Evolutionary conservation across 2,888 invertebrate species (phyloP).

Genomic region (Melanotus villosus): DNA sequence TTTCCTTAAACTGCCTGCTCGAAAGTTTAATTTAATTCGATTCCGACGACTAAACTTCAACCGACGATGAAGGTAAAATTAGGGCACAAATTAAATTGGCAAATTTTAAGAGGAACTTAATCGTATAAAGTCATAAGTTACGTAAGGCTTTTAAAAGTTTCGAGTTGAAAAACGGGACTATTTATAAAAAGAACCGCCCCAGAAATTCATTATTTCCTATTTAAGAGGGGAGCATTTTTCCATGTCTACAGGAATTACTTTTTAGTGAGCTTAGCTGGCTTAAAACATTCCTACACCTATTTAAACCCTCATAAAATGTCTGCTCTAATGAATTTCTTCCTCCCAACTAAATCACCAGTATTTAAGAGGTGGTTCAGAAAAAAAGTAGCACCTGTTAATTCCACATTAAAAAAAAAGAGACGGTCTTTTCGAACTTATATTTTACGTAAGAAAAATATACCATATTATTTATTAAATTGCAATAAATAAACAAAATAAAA

Average conservation of each 20-base stretch:
- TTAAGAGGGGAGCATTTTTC: constrained; percentile 43
- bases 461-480: too few species aligned
- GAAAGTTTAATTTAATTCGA: background rate
- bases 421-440: too few species aligned
- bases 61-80: constrained; percentile 1
- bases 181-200: constrained; percentile 40
- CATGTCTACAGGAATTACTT: constrained; percentile 43
- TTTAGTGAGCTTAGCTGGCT: constrained; percentile 40
- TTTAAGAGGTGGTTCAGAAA: too few species aligned
- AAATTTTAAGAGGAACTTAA: constrained; percentile 14
- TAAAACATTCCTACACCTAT: constrained; percentile 45
- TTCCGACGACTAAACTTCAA: background rate
- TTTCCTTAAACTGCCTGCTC: background rate
- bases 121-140: constrained; percentile 29
- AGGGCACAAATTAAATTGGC: constrained; percentile 14
- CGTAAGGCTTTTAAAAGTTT: constrained; percentile 12
- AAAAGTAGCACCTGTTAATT: too few species aligned
- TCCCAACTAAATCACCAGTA: constrained; percentile 30
- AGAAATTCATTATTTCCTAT: constrained; percentile 41
- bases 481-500: too few species aligned
- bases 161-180: constrained; percentile 34
- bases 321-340: constrained; percentile 40
- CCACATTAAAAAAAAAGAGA: too few species aligned
- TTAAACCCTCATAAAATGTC: constrained; percentile 46
- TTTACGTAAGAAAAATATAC: too few species aligned